Evolutionary conservation across 2,888 invertebrate genomes (phyloP).

Genomic region (Lasioglossum pauxillum): DNA sequence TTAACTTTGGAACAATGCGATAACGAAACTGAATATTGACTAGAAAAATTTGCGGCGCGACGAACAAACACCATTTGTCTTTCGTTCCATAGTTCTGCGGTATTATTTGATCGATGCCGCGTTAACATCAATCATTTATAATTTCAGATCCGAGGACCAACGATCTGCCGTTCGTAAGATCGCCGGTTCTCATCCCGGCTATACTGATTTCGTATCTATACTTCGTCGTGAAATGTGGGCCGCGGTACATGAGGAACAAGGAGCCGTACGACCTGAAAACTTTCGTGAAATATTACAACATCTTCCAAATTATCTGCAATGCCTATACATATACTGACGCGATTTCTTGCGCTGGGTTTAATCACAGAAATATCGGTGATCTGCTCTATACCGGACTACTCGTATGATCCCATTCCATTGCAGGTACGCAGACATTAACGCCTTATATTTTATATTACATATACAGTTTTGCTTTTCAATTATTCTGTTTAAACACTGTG

Average conservation of each 20-base stretch:
- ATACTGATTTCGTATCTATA: slow-evolving; percentile 86
- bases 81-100: not conserved
- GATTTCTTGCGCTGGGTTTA: slow-evolving; percentile 80
- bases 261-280: slow-evolving; percentile 88
- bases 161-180: slow-evolving; percentile 87
- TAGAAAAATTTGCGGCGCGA: not conserved
- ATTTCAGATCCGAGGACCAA: slow-evolving; percentile 53
- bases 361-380: slow-evolving; percentile 81
- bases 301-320: slow-evolving; percentile 87
- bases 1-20: too few relatives aligned
- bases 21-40: not conserved
- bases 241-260: slow-evolving; percentile 89
- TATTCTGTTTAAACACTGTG: too few relatives aligned
- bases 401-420: not conserved
- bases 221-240: slow-evolving; percentile 87
- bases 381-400: slow-evolving; percentile 85
- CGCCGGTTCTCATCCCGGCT: slow-evolving; percentile 86
- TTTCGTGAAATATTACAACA: slow-evolving; percentile 91
- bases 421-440: slow-evolving; percentile 6
- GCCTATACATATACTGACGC: slow-evolving; percentile 87
- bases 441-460: not conserved
- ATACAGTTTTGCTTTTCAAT: not conserved
- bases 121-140: not conserved
- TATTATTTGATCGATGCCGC: not conserved
- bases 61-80: not conserved